Evolutionary conservation across 1,140 invertebrate genomes (phyloP), one percentile per base, ranked within the genome.

Genomic region (Mesaphorura yosii): DNA sequence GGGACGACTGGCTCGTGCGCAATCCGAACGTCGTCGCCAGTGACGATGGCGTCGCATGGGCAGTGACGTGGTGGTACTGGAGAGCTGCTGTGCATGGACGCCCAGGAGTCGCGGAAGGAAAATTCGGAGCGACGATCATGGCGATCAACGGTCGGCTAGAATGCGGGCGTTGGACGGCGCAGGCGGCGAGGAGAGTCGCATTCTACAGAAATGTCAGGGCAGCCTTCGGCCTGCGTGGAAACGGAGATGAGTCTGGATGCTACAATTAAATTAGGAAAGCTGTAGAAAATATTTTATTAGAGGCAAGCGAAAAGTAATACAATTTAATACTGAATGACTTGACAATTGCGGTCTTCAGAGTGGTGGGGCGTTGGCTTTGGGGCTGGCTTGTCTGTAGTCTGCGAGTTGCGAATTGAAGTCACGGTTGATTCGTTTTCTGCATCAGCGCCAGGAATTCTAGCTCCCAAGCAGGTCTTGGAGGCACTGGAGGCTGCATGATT

Each of bases 11-110:
- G 51, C 49, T 57, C 48, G 26, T 52, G 20, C 19, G 42, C 28
- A 45, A 57, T 6, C 4, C 55, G 12, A 51, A 57, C 23, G 45
- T 46, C 2, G 55, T 51, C 5, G 55, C 55, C 5, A 1, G 34
- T 5, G 55, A 57, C 22, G 45, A 51, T 15, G 31, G 53, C 27
- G 29, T 57, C 27, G 42, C 55, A 38, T 57, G 55, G 55, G 40
- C 52, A 23, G 49, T 47, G 4, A 44, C 55, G 4, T 57, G 48
- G 23, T 57, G 55, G 55, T 57, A 42, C 22, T 57, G 55, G 55
- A 20, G 29, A 26, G 39, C 29, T 5, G 7, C 22, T 6, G 45
- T 53, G 17, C 51, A 46, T 38, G 37, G 20, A 10, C 23, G 15
- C 3, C 17, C 17, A 10, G 51, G 51, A 14, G 51, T 53, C 38